Conservation (phyloP, 1,140 invertebrate genomes). For the Triops longicaudatus region DNA sequence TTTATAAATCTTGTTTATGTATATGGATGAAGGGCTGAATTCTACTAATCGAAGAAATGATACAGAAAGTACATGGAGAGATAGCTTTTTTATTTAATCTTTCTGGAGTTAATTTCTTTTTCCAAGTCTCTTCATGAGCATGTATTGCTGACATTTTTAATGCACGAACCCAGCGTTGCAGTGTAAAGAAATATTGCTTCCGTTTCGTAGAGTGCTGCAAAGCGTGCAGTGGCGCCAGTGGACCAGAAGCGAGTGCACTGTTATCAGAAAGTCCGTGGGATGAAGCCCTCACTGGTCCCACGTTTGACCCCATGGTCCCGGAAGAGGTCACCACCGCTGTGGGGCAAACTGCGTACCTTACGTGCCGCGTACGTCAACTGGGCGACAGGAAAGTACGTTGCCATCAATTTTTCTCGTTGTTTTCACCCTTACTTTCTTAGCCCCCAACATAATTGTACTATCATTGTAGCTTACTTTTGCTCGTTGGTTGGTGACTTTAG, state of each 20-base stretch:
- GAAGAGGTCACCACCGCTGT: constrained; percentile 42
- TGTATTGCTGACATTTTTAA: no score
- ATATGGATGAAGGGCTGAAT: no score
- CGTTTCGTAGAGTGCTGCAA: neutral
- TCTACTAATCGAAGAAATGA: no score
- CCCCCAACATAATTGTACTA: neutral
- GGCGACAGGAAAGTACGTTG: constrained; percentile 53
- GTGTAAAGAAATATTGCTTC: no score
- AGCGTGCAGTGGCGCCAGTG: neutral
- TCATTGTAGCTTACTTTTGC: neutral
- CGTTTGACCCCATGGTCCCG: constrained; percentile 23
- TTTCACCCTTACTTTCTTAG: neutral
- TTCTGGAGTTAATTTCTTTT: no score
- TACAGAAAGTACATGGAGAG: no score
- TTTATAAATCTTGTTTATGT: no score
- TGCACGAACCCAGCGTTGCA: no score
- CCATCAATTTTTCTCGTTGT: neutral
- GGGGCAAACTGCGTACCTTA: constrained; percentile 51
- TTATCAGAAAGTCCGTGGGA: constrained; percentile 23
- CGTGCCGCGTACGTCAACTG: constrained; percentile 51
- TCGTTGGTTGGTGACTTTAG: neutral
- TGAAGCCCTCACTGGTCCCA: constrained; percentile 25
- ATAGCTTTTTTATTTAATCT: no score
- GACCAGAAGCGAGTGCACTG: neutral
- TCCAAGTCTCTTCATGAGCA: no score